Percentiles rank a stretch among this genome's conserved stretches.
Evolutionary conservation across 35 echinoderm and acorn worm genomes (phyloP).

Genomic region (Nesometra sesokonis): DNA sequence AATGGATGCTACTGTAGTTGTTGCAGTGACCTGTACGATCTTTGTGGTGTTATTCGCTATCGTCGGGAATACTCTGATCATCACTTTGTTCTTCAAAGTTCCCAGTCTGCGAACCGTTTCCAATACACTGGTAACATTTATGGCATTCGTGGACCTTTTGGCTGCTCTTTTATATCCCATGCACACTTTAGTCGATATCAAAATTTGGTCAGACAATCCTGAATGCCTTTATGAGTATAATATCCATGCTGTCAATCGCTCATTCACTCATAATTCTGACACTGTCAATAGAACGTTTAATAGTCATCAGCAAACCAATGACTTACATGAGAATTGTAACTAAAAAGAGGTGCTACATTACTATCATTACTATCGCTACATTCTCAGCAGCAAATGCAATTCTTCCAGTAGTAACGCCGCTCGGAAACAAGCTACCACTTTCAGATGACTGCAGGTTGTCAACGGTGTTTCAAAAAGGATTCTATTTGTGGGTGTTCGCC

Average conservation of each 20-base stretch:
- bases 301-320: not conserved
- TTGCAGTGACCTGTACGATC: not conserved
- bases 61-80: not conserved
- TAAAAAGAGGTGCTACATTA: not conserved
- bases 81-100: not conserved
- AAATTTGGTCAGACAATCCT: not conserved
- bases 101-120: not conserved
- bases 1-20: not conserved
- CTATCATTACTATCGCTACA: not conserved
- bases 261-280: not conserved
- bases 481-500: not conserved
- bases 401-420: not conserved
- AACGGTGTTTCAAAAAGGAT: not conserved
- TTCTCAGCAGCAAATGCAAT: not conserved
- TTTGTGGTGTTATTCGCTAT: not conserved
- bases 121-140: not conserved
- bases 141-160: not conserved
- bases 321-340: not conserved
- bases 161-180: not conserved
- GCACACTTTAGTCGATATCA: not conserved
- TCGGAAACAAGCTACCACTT: not conserved
- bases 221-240: not conserved
- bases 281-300: not conserved
- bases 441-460: not conserved
- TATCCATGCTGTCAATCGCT: not conserved